phyloP scores from a whole-genome alignment of 2,113 vertebrate genomes.

The Petaurus breviceps region DNA sequence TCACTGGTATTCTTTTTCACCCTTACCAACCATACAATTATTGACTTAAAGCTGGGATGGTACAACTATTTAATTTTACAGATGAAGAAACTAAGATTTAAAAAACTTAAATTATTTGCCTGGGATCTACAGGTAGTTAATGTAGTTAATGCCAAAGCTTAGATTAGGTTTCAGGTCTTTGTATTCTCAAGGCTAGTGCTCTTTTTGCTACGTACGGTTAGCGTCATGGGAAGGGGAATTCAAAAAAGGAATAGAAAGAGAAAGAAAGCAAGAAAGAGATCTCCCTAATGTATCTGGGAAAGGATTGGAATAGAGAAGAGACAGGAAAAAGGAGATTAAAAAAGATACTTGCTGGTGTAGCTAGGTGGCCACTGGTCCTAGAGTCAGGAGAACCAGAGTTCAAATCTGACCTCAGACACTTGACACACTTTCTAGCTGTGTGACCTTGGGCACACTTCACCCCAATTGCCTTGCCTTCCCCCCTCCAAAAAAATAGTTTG shows the following conservation, averaged over 20 bases:
- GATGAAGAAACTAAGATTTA: background rate
- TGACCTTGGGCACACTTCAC: too few species aligned
- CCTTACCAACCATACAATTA: background rate
- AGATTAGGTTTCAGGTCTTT: background rate
- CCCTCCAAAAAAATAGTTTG: too few species aligned
- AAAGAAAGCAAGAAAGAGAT: background rate
- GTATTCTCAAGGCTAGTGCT: background rate
- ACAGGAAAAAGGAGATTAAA: background rate
- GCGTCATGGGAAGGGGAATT: background rate
- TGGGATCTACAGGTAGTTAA: background rate
- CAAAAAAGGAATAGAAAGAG: background rate
- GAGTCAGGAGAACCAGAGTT: too few species aligned
- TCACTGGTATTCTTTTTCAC: background rate
- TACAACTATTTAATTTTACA: background rate
- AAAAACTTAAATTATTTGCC: background rate
- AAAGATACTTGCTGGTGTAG: background rate
- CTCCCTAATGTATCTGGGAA: background rate
- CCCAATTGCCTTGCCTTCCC: too few species aligned
- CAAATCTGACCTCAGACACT: too few species aligned
- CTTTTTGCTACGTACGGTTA: background rate
- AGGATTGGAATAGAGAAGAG: background rate
- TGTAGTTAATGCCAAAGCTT: background rate
- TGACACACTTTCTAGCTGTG: too few species aligned
- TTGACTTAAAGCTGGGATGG: background rate
- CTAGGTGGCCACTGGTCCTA: too few species aligned